Percentiles rank a stretch among this genome's conserved stretches.
These are phyloP conservation scores for Atta cephalotes DNA, from an alignment of 1,140 invertebrate species.

Conservation along the genomic window DNA sequence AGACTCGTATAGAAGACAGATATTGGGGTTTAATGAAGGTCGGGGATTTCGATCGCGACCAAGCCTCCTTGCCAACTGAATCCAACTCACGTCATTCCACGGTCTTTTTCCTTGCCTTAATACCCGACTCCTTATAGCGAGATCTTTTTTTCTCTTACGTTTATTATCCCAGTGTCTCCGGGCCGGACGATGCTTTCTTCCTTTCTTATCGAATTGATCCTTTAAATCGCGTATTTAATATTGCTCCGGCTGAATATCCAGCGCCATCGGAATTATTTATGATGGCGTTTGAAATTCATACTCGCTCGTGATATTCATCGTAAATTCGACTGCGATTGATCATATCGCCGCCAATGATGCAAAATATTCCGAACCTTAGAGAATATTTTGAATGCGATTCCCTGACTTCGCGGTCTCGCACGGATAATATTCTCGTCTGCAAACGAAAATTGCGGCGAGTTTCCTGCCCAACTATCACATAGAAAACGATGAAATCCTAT, in stretches of 20 bases:
- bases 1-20: slow-evolving; percentile 5
- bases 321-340: slow-evolving; percentile 52
- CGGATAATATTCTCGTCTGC: slow-evolving; percentile 24
- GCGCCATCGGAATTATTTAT: slow-evolving; percentile 55
- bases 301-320: slow-evolving; percentile 27
- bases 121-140: slow-evolving; percentile 14
- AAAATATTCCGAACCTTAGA: slow-evolving; percentile 11
- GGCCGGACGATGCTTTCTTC: neutral
- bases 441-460: neutral
- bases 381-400: neutral
- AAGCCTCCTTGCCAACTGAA: neutral
- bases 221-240: slow-evolving; percentile 60
- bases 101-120: neutral
- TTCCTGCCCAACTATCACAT: neutral
- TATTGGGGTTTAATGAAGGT: slow-evolving; percentile 57
- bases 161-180: slow-evolving; percentile 18
- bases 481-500: neutral
- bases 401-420: neutral
- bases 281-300: slow-evolving; percentile 64
- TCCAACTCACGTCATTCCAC: slow-evolving; percentile 10
- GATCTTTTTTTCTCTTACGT: neutral
- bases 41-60: slow-evolving; percentile 11
- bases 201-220: neutral
- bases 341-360: slow-evolving; percentile 39
- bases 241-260: slow-evolving; percentile 38